These are phyloP conservation scores for Trypoxylus dichotomus DNA, from an alignment of 1,140 invertebrate genomes.

Conservation along the genomic window DNA sequence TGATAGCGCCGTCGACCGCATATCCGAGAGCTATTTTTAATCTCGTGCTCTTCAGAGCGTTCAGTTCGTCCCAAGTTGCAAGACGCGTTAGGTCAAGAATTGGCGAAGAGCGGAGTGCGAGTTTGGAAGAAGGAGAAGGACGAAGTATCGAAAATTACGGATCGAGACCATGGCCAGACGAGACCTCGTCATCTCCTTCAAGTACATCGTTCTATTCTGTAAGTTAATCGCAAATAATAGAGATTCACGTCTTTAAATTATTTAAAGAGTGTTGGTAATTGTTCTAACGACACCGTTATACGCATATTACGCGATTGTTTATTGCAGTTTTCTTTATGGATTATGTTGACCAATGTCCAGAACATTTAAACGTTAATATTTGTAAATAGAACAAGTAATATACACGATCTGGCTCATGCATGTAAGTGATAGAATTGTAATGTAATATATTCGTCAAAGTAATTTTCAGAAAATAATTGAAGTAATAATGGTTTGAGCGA, in stretches of 20 bases:
- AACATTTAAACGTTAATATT: neutral
- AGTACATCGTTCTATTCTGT: slow-evolving; percentile 1
- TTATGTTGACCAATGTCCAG: neutral
- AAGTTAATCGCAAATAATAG: neutral
- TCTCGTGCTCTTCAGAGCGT: neutral
- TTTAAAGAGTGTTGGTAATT: neutral
- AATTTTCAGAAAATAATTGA: too few species aligned
- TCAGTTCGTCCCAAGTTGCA: neutral
- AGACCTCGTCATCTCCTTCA: neutral
- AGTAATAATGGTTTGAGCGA: too few species aligned
- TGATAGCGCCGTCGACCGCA: neutral
- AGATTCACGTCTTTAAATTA: neutral
- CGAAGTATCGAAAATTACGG: neutral
- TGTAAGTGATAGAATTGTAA: too few species aligned
- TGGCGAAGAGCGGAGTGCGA: neutral
- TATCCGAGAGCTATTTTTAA: neutral
- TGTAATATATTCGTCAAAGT: too few species aligned
- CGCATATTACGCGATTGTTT: neutral
- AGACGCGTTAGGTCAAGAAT: slow-evolving; percentile 12
- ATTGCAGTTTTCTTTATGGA: neutral
- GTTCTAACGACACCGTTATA: neutral
- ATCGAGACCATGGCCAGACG: slow-evolving; percentile 13
- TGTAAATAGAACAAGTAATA: too few species aligned
- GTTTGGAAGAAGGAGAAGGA: neutral
- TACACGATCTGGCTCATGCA: too few species aligned